Evolutionary conservation across 1,140 invertebrate genomes (phyloP), one percentile per base, ranked within the genome.

Genomic region (Danaus plexippus): DNA sequence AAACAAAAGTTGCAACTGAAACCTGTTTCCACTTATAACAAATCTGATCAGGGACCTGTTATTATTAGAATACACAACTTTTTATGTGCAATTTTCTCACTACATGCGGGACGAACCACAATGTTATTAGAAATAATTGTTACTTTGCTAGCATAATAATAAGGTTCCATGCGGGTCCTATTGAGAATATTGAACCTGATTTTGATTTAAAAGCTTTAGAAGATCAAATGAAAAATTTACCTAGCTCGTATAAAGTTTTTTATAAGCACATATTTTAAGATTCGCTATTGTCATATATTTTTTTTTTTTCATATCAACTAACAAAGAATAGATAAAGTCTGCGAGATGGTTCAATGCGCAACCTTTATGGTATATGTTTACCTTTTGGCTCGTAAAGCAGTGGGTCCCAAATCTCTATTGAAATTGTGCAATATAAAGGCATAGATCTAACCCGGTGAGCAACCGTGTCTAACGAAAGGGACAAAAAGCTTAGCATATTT

Each of bases 91-190:
- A 76, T 81, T 74, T 78, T 75, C 71, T 60, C 67, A 69, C 65
- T 71, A 68, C 65, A 86, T 81, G 80, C 80, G 79, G 78, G 75
- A 69, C 57, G 57, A 73, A 79, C 80, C 83, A 64, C 78, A 81
- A 78, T 61, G 73, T 81, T 76, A 73, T 83, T 86, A 78, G 75
- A 79, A 69, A 59, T 83, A 83, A 86, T 86, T 83, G 74, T 72
- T 63, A 56, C 68, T 69, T 43, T 61, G 50, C 64, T 73, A 70
- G 74, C 69, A 61, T 62, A 79, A 75, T 73, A 67, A 72, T 54
- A 66, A 58, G 52, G 42, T 54, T 54, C 61, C 72, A 81, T 84
- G 77, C 83, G 80, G 80, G 78, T 69, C 58, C 54, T 49, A 53
- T 56, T 1, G 49, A 41, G 55, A 22, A 66, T 73, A 62, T 67